These are phyloP conservation scores for Merops nubicus DNA, from an alignment of 2,113 vertebrate genomes.

Conservation along the genomic window DNA sequence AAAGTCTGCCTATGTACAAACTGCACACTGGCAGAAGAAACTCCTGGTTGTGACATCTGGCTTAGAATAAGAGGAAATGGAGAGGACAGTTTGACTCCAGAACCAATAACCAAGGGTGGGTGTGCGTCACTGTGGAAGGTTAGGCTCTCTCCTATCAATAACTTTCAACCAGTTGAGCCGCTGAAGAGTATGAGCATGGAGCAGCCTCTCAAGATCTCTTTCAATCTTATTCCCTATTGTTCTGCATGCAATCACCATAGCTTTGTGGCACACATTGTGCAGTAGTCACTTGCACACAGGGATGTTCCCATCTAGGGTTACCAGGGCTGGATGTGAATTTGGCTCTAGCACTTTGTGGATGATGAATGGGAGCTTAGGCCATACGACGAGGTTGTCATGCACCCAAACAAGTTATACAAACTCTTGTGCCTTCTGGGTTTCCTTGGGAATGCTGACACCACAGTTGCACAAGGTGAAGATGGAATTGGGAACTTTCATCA, in stretches of 20 bases:
- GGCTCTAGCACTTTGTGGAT: not conserved
- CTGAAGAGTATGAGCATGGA: not conserved
- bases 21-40: not conserved
- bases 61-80: not conserved
- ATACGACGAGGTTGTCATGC: not conserved
- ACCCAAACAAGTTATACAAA: not conserved
- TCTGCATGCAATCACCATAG: not conserved
- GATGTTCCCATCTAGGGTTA: not conserved
- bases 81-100: not conserved
- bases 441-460: not conserved
- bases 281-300: not conserved
- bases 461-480: not conserved
- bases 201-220: not conserved
- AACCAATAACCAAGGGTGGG: not conserved
- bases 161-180: rapidly evolving
- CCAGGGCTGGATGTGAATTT: not conserved
- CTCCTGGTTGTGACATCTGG: not conserved
- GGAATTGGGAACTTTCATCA: not conserved
- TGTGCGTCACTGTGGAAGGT: not conserved
- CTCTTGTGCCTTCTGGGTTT: not conserved
- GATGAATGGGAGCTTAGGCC: not conserved
- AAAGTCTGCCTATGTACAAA: not conserved
- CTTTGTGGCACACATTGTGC: not conserved
- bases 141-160: not conserved
- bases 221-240: not conserved